Percentiles rank a stretch among this genome's conserved stretches.
These are phyloP conservation scores for Urechis unicinctus DNA, from an alignment of 2,888 invertebrate species.

Conservation along the genomic window DNA sequence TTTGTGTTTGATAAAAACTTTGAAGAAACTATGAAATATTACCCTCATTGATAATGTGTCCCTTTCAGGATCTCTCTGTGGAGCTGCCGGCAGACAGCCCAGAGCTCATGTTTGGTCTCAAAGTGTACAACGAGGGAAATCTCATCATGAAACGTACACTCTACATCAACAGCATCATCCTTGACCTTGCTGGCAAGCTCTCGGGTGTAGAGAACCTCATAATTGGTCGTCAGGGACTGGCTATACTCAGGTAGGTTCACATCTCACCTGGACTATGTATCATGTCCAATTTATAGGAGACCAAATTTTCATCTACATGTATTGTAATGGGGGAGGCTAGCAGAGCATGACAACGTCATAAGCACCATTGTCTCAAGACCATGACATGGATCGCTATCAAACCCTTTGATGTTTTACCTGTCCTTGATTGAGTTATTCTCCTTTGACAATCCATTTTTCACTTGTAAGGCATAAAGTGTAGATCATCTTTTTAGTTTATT, in stretches of 20 bases:
- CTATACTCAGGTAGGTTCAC: conserved; percentile 25
- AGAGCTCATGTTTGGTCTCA: conserved; percentile 28
- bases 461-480: too few species aligned
- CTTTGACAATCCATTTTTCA: too few species aligned
- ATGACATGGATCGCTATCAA: too few species aligned
- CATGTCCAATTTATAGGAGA: too few species aligned
- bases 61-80: conserved; percentile 22
- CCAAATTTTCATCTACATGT: too few species aligned
- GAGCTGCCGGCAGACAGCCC: conserved; percentile 27
- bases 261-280: too few species aligned
- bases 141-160: conserved; percentile 23
- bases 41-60: background rate
- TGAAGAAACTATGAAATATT: background rate
- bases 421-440: too few species aligned
- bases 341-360: background rate
- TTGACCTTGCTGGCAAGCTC: conserved; percentile 24
- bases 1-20: background rate
- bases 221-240: conserved; percentile 24
- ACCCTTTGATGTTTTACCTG: too few species aligned
- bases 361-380: background rate
- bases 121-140: conserved; percentile 17
- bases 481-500: too few species aligned
- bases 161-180: conserved; percentile 26
- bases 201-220: conserved; percentile 26
- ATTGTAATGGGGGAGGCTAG: too few species aligned